phyloP scores from a whole-genome alignment of 2,888 invertebrate species.

The Eupelmus urozonus region DNA sequence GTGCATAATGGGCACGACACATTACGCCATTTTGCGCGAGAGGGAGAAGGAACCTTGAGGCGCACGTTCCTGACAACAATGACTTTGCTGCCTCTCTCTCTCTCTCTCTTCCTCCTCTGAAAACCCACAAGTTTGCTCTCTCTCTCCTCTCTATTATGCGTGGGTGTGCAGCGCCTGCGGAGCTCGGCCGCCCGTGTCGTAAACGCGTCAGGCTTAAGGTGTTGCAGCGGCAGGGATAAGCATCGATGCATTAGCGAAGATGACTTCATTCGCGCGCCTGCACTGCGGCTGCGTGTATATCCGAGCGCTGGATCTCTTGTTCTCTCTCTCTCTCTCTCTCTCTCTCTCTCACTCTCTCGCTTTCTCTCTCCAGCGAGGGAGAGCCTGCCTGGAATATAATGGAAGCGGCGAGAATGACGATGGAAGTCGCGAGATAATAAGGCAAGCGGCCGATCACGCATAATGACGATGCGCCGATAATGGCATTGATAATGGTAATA shows the following conservation, averaged over 20 bases:
- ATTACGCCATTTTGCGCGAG: conserved; percentile 65
- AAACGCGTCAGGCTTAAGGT: conserved; percentile 67
- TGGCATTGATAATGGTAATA: conserved; percentile 66
- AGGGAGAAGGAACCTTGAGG: conserved; percentile 57
- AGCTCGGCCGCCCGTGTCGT: conserved; percentile 60
- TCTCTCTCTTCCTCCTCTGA: not conserved
- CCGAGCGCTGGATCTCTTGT: conserved; percentile 14
- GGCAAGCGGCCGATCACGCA: conserved; percentile 1
- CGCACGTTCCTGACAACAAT: conserved; percentile 32
- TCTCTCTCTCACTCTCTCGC: conserved; percentile 12
- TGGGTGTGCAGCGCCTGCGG: conserved; percentile 49
- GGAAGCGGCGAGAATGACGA: conserved; percentile 23
- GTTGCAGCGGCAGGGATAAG: conserved; percentile 65
- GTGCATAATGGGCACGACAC: conserved; percentile 65
- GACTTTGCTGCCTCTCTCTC: conserved; percentile 1
- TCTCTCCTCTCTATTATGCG: conserved; percentile 7
- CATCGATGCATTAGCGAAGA: conserved; percentile 72
- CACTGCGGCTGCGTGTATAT: conserved; percentile 33
- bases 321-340: not conserved
- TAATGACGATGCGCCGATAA: conserved; percentile 60
- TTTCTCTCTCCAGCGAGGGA: not conserved
- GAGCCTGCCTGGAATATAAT: conserved; percentile 15
- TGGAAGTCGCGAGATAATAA: conserved; percentile 50
- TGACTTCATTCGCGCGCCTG: conserved; percentile 70
- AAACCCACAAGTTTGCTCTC: not conserved